A percentile compares a stretch with the other conserved stretches of the same genome.
Evolutionary conservation across 2,888 invertebrate genomes (phyloP).

Genomic region (Cacoxenus indagator): DNA sequence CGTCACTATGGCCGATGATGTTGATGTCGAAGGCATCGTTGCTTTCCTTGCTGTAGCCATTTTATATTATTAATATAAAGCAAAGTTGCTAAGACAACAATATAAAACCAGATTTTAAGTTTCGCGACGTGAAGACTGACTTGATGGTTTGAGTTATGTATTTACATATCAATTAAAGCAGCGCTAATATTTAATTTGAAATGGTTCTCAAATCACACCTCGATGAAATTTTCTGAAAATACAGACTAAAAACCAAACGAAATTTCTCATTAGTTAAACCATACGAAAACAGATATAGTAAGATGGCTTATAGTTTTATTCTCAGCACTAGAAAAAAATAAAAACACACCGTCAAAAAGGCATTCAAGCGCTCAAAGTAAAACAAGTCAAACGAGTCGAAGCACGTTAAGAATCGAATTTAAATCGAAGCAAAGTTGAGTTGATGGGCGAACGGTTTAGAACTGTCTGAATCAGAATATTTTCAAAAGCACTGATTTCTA

Average conservation of each 20-base stretch:
- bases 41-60: slow-evolving; percentile 32
- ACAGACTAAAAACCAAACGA: no score
- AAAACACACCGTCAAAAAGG: neutral
- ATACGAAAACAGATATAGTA: neutral
- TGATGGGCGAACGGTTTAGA: slow-evolving; percentile 53
- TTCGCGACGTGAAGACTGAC: neutral
- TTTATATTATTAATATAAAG: no score
- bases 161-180: neutral
- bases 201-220: no score
- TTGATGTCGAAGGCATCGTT: no score
- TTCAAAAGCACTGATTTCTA: slow-evolving; percentile 55
- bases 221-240: no score
- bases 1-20: slow-evolving; percentile 35
- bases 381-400: slow-evolving; percentile 13
- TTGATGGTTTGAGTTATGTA: neutral
- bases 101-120: neutral
- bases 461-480: slow-evolving; percentile 58
- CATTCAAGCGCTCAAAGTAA: neutral
- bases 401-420: neutral
- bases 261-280: no score
- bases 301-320: no score
- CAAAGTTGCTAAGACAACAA: slow-evolving; percentile 17
- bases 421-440: slow-evolving; percentile 39
- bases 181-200: neutral
- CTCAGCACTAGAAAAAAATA: no score